phyloP scores from a whole-genome alignment of 1,140 invertebrate species.

The Zeugodacus cucurbitae region DNA sequence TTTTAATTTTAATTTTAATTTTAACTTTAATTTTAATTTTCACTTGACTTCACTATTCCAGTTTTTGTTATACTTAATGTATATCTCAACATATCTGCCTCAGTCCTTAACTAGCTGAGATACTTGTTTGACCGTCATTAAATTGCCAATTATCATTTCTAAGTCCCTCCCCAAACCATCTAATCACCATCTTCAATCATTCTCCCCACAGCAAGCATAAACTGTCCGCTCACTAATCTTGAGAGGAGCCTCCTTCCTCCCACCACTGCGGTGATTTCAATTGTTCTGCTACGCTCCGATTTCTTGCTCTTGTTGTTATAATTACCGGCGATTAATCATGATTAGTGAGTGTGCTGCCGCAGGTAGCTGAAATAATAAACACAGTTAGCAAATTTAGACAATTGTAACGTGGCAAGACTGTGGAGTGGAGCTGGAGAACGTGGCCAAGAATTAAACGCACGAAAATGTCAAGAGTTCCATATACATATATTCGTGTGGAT shows the following conservation, averaged over 20 bases:
- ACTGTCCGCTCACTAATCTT: neutral
- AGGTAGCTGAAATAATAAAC: neutral
- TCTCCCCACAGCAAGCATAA: neutral
- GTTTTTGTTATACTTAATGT: neutral
- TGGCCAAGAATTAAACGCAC: neutral
- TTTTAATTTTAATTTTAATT: too few relatives aligned
- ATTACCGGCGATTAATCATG: slow-evolving; percentile 8
- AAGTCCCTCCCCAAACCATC: neutral
- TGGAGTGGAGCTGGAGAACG: neutral
- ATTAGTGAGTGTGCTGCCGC: neutral
- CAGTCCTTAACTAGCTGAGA: neutral
- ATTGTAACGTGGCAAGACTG: neutral
- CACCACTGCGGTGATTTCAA: neutral
- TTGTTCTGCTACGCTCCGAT: neutral
- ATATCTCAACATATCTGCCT: neutral
- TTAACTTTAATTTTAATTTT: too few relatives aligned
- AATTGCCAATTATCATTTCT: neutral
- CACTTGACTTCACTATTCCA: too few relatives aligned
- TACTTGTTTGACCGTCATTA: neutral
- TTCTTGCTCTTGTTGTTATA: slow-evolving; percentile 7
- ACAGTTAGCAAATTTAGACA: neutral
- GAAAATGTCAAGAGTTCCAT: neutral
- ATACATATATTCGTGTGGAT: neutral
- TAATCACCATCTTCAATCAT: neutral
- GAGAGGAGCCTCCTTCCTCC: neutral